Conservation (phyloP, 2,797 vertebrate species). For the Clamator glandarius region DNA sequence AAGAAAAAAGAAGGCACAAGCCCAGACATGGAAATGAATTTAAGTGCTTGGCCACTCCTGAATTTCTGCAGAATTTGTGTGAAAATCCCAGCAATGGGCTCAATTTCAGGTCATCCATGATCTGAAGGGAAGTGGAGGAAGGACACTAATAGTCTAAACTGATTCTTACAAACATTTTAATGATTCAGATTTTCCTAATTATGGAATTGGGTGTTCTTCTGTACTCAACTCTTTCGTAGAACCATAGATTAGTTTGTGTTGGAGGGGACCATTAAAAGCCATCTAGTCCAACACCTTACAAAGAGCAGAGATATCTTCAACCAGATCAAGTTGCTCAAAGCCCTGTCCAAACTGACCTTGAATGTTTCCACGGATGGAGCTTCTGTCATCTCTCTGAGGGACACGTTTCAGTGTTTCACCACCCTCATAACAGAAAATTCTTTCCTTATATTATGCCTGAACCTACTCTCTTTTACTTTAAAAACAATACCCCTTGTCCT, state of each 20-base stretch:
- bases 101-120: not conserved
- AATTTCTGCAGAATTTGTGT: not conserved
- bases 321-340: not conserved
- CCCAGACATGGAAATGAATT: no score
- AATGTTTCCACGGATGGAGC: not conserved
- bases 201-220: fast-evolving
- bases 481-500: not conserved
- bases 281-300: no score
- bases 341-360: not conserved
- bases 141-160: not conserved
- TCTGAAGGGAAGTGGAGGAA: not conserved
- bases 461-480: not conserved
- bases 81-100: not conserved
- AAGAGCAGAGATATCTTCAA: no score
- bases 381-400: not conserved
- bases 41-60: not conserved
- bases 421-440: fast-evolving
- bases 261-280: not conserved
- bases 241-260: not conserved
- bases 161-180: not conserved
- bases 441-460: not conserved
- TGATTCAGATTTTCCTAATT: not conserved
- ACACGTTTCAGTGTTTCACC: not conserved
- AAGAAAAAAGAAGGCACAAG: not conserved
- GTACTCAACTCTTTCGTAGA: fast-evolving